phyloP scores from a whole-genome alignment of 2,113 vertebrate species.

The Larimichthys polyactis region DNA sequence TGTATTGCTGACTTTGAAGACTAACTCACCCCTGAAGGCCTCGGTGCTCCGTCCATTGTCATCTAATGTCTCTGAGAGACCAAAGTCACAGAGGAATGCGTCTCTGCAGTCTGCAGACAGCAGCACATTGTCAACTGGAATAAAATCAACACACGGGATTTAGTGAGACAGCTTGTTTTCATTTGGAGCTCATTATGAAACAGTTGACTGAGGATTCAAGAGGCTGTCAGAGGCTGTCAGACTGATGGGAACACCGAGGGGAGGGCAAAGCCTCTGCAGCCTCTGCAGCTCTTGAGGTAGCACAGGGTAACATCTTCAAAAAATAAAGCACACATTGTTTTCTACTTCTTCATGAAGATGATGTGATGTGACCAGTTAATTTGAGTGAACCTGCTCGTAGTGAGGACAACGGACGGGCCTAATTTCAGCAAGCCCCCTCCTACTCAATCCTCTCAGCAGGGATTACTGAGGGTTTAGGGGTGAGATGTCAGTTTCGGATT shows the following conservation, averaged over 20 bases:
- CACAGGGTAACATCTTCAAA: neutral
- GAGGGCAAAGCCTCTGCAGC: neutral
- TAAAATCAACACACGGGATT: conserved; percentile 62
- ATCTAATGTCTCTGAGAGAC: conserved; percentile 90
- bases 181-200: conserved; percentile 50
- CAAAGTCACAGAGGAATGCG: conserved; percentile 95
- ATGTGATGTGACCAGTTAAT: conserved; percentile 16
- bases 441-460: conserved; percentile 43
- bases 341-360: neutral
- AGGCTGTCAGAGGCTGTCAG: conserved; percentile 42
- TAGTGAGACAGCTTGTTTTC: conserved; percentile 58
- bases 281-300: neutral
- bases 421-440: conserved; percentile 34
- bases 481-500: conserved; percentile 58
- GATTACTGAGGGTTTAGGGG: conserved; percentile 61
- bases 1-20: neutral
- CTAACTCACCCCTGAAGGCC: conserved; percentile 73
- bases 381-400: conserved; percentile 14
- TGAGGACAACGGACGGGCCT: conserved; percentile 33
- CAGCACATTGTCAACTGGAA: conserved; percentile 94
- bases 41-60: conserved; percentile 79
- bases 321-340: conserved; percentile 3
- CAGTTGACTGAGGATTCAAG: conserved; percentile 47
- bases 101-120: conserved; percentile 90
- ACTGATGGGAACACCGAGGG: neutral